A percentile compares a stretch with the other conserved stretches of the same genome.
Conservation (phyloP, 2,113 vertebrate genomes). For the Prunella himalayana region DNA sequence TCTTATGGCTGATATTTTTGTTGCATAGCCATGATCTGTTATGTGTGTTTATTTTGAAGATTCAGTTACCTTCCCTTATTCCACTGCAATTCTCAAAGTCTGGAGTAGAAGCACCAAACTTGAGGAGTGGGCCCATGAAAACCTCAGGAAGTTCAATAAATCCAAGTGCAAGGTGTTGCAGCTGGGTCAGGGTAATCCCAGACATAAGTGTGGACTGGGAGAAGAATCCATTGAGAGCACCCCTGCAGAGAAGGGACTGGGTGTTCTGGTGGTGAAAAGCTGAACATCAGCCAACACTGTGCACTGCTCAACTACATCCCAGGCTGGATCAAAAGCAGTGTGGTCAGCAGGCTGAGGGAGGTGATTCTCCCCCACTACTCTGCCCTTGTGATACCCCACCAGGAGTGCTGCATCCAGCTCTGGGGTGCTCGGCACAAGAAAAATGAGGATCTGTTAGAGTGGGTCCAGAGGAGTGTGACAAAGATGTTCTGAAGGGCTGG, state of each 20-base stretch:
- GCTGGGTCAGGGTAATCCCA: too few relatives aligned
- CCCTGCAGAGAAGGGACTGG: neutral
- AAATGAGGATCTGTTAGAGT: neutral
- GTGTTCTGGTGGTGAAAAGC: neutral
- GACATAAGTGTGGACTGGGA: neutral
- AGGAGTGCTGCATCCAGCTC: too few relatives aligned
- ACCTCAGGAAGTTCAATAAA: neutral
- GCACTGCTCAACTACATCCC: neutral
- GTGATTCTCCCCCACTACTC: neutral
- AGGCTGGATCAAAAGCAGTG: fast-evolving
- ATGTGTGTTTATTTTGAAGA: neutral
- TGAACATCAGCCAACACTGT: neutral
- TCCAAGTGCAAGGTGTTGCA: neutral
- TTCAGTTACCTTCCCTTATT: neutral
- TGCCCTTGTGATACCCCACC: neutral
- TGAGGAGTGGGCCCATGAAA: neutral
- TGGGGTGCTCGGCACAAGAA: neutral
- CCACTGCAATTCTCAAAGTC: neutral
- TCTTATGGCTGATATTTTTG: neutral
- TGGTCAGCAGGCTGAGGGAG: neutral
- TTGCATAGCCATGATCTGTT: neutral
- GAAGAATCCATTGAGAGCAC: neutral
- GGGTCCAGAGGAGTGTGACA: neutral
- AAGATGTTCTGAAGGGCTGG: neutral
- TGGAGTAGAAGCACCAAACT: neutral